Conservation (phyloP, 2,797 vertebrate species). For the Sebastes trivittatus region DNA sequence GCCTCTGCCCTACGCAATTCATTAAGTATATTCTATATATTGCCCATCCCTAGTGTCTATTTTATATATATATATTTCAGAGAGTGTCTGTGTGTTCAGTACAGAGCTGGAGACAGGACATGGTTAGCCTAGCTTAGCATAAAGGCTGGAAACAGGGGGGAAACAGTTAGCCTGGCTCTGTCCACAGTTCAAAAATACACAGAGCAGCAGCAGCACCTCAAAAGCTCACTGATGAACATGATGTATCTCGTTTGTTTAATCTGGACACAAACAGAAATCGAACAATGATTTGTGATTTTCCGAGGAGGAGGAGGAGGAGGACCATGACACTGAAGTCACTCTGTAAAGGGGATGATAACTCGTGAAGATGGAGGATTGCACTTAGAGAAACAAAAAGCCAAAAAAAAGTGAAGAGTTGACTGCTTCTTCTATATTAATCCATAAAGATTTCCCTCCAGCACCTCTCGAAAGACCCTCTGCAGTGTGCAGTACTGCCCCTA, state of each 20-base stretch:
- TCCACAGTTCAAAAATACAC: no score
- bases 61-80: not conserved
- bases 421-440: not conserved
- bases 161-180: no score
- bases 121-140: not conserved
- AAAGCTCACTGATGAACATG: no score
- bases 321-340: no score
- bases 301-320: no score
- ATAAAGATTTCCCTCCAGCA: not conserved
- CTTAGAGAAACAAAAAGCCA: not conserved
- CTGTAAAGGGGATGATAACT: no score
- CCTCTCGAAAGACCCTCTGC: not conserved
- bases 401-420: not conserved
- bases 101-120: not conserved
- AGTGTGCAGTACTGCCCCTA: not conserved
- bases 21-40: no score
- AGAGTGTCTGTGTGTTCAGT: not conserved
- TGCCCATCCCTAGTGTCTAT: no score
- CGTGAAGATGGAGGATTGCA: not conserved
- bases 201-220: no score
- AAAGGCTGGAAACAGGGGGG: not conserved
- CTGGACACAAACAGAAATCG: no score
- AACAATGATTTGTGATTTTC: no score
- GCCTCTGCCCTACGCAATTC: accelerated
- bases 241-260: no score